Conservation (phyloP, 2,888 invertebrate species). For the Neoascia interrupta region DNA sequence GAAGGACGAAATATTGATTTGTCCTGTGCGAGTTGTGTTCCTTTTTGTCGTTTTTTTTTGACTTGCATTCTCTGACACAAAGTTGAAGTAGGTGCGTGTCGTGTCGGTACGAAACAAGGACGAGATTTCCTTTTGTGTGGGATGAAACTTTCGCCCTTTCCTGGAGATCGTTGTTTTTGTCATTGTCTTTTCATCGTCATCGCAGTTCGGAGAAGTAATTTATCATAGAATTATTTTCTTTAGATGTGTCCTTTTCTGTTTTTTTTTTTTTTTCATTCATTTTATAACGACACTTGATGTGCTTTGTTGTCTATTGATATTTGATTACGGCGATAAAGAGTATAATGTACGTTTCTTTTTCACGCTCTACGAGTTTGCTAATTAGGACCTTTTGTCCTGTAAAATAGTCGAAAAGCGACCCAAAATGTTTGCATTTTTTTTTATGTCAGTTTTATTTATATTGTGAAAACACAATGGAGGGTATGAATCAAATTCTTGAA, state of each 20-base stretch:
- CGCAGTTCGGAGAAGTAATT: no score
- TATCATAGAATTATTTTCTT: neutral
- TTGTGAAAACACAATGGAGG: no score
- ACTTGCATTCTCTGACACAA: constrained; percentile 23
- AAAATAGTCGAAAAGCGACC: no score
- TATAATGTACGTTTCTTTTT: no score
- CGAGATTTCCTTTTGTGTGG: constrained; percentile 53
- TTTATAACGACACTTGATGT: constrained; percentile 1
- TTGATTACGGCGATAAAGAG: constrained; percentile 13
- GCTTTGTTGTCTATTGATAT: constrained; percentile 26
- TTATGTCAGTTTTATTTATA: no score
- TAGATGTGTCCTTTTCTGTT: neutral
- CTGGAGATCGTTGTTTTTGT: neutral
- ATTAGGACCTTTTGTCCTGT: constrained; percentile 15
- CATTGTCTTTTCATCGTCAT: constrained; percentile 16
- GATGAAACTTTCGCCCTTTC: constrained; percentile 5
- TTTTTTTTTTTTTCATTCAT: no score
- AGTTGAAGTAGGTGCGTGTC: constrained; percentile 55
- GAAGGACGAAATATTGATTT: constrained; percentile 61
- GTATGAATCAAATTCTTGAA: no score
- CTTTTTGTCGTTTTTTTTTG: neutral
- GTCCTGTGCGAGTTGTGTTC: constrained; percentile 23
- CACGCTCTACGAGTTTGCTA: constrained; percentile 28
- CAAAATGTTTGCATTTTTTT: no score
- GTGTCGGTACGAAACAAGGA: constrained; percentile 51